Conservation (phyloP, 1,140 invertebrate genomes). For the Coenobita brevimanus region DNA sequence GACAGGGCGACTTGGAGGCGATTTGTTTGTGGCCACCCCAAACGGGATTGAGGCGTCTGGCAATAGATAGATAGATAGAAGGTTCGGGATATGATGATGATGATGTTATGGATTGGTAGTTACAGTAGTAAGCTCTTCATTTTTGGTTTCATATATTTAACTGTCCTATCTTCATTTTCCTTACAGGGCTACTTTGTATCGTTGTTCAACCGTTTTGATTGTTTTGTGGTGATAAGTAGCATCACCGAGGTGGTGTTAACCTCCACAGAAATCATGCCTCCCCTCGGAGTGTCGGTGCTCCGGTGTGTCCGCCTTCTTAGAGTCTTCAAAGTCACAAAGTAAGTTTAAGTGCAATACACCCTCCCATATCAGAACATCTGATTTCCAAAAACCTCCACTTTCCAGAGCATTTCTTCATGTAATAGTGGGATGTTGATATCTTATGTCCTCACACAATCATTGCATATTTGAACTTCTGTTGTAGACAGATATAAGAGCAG, state of each 20-base stretch:
- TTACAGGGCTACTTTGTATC: conserved; percentile 91
- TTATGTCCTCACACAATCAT: too few species aligned
- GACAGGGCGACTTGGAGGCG: too few species aligned
- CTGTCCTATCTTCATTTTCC: not conserved
- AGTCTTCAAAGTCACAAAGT: conserved; percentile 97
- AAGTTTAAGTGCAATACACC: conserved; percentile 71
- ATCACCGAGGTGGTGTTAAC: conserved; percentile 99
- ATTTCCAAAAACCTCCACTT: too few species aligned
- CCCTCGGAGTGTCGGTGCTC: conserved; percentile 97
- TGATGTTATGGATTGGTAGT: not conserved
- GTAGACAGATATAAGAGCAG: too few species aligned
- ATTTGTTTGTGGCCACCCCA: too few species aligned
- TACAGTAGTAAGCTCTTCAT: not conserved
- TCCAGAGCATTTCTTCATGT: too few species aligned
- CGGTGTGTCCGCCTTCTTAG: conserved; percentile 97
- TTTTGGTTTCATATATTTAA: too few species aligned
- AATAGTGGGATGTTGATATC: too few species aligned
- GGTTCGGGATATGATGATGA: not conserved
- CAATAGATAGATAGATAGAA: too few species aligned
- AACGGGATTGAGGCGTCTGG: too few species aligned
- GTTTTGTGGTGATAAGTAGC: conserved; percentile 97
- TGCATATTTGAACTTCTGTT: too few species aligned
- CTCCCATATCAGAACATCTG: too few species aligned
- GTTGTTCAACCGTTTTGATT: conserved; percentile 98
- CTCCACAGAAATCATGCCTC: conserved; percentile 85